A percentile compares a stretch with the other conserved stretches of the same genome.
Conservation (phyloP, 2,888 invertebrate genomes). For the Hirudinaria manillensis region DNA sequence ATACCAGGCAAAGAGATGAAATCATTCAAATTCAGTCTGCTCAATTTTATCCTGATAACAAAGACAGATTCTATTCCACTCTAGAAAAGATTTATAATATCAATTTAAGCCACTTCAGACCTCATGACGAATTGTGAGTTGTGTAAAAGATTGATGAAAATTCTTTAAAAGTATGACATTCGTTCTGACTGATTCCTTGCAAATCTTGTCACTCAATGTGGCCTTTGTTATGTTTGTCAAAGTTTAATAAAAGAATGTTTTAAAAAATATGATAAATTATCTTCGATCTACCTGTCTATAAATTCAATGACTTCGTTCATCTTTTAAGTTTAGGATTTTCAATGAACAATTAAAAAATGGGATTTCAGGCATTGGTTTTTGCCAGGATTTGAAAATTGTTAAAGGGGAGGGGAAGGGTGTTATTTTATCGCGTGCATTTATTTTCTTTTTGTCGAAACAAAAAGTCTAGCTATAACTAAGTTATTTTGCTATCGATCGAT, state of each 20-base stretch:
- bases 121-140: conserved; percentile 41
- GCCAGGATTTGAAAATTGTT: too few species aligned
- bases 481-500: too few species aligned
- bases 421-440: too few species aligned
- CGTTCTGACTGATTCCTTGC: too few species aligned
- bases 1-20: conserved; percentile 43
- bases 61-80: conserved; percentile 35
- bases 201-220: not conserved
- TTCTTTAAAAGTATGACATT: not conserved
- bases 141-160: not conserved
- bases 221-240: not conserved
- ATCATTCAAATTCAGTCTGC: conserved; percentile 45
- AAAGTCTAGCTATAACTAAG: too few species aligned
- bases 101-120: conserved; percentile 38
- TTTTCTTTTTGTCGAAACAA: too few species aligned
- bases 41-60: conserved; percentile 40
- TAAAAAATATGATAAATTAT: not conserved
- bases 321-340: too few species aligned
- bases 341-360: too few species aligned
- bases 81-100: conserved; percentile 39
- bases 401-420: too few species aligned
- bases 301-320: too few species aligned
- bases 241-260: not conserved
- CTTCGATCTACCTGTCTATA: too few species aligned
- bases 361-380: too few species aligned